Evolutionary conservation across 2,888 invertebrate species (phyloP), one percentile per base, ranked within the genome.

Genomic region (Leptinotarsa tumamoca): DNA sequence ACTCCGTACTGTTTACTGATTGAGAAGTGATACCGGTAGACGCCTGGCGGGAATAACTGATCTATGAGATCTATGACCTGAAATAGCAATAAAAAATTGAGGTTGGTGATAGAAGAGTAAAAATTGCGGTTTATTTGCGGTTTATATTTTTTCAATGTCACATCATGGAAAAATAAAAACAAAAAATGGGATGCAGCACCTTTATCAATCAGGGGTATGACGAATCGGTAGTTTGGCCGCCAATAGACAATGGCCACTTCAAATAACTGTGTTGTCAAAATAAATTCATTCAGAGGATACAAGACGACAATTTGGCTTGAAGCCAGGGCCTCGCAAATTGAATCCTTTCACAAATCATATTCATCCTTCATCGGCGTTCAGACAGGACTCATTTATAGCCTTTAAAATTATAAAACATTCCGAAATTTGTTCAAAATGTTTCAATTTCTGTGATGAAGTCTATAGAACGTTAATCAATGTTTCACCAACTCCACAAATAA

Each of bases 401-500:
- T 21, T 23, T 23, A 15, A 58, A 58, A 58, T 21, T 15, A 58
- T 15, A 13, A 23, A 23, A 27, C 23, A 23, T 58, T 23, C 23
- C 3, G 23, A 58, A 58, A 58, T 58, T 23, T 58, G 58, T 15
- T 58, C 58, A 58, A 14, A 58, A 58, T 58, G 23, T 23, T 58
- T 58, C 58, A 58, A 58, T 58, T 23, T 21, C 58, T 4, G 13
- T 5, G 4, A 14, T 23, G 58, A 58, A 43, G 15, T 58, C 58
- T 21, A 18, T 13, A 14, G 13, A 58, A 13, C 18, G 7, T 17
- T n/a, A n/a, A 63, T 63, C 33, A 63, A 63, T 43, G 13, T 63
- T 63, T 63, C 63, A 43, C 27, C 63, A n/a, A 63, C 10, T 63
- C 43, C 63, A 43, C 63, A n/a, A 63, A 63, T 63, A 43, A 63